Base-by-base conservation (phyloP, 2,797 vertebrate species). In the Botia almorhae region DNA sequence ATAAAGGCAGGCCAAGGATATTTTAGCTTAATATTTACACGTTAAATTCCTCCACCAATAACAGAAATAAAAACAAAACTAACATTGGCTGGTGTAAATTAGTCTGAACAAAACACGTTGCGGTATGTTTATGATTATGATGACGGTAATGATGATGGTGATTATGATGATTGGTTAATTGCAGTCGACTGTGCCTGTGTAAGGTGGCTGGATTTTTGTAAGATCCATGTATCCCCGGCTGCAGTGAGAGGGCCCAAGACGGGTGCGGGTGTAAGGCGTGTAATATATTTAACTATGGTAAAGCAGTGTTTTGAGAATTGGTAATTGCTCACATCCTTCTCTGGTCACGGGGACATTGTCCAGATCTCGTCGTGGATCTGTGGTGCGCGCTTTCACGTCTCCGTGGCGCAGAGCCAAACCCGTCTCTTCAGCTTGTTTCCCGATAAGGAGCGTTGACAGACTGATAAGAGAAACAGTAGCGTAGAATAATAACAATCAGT, bases 281-380 rank as follows among this genome's bases (percentile, higher is more conserved):
- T 95, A 94, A 95, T 94, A 91, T 91, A 90, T 93, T 95, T 94
- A 94, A 95, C 93, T 90, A 78, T 56, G 86, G 89, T 90, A 93
- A 96, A 95, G 94, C 93, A 95, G 92, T 95, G 94, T 96, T 96
- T 95, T 93, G 94, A 96, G 93, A 92, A 94, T 92, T 93, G 90
- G 91, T 96, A 96, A 96, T 96, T 95, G 93, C 94, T 96, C 90
- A 94, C 96, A 96, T 96, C 95, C 95, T 92, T 93, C 92, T 93
- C 90, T 93, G 94, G 92, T 91, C 91, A 92, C 76, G 70, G 87
- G 85, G 90, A 96, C 94, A 95, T 90, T 96, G 92, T 94, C 94
- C 96, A 96, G 95, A 94, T 82, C 88, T 88, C 85, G 65, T 64
- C 29, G 60, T 71, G 64, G n/a, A n/a, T n/a, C n/a, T n/a, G n/a